Percentiles rank a stretch among this genome's conserved stretches.
phyloP scores from a whole-genome alignment of 2,888 invertebrate genomes.

The Cyrtodaria siliqua region DNA sequence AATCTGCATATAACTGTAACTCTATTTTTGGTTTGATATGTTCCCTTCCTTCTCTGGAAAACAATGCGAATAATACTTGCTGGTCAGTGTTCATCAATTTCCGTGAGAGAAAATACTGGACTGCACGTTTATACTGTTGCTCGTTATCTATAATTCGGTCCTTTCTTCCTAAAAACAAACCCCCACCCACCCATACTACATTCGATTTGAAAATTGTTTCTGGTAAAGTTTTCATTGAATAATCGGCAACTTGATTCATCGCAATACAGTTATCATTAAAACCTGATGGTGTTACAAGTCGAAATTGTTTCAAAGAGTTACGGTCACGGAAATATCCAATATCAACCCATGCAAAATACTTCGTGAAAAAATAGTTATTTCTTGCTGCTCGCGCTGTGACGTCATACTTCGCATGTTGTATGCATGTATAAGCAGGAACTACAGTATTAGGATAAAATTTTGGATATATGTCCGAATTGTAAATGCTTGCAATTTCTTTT shows the following conservation, averaged over 20 bases:
- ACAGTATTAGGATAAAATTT: constrained; percentile 72
- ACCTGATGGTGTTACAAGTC: constrained; percentile 21
- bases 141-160: constrained; percentile 34
- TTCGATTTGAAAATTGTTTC: constrained; percentile 56
- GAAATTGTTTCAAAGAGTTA: constrained; percentile 32
- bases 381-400: constrained; percentile 51
- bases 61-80: constrained; percentile 53
- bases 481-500: constrained; percentile 53
- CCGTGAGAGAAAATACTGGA: constrained; percentile 39
- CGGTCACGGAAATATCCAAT: constrained; percentile 69
- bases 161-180: constrained; percentile 46
- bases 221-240: constrained; percentile 12
- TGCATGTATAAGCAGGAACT: constrained; percentile 67
- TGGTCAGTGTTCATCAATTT: constrained; percentile 59
- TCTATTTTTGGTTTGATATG: constrained; percentile 37
- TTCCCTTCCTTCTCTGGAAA: constrained; percentile 24
- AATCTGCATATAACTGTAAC: constrained; percentile 40
- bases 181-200: constrained; percentile 62
- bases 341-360: constrained; percentile 72
- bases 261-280: constrained; percentile 47
- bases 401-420: constrained; percentile 70
- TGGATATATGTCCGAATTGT: constrained; percentile 56
- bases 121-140: constrained; percentile 38
- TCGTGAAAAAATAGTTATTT: constrained; percentile 51
- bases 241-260: constrained; percentile 15